Evolutionary conservation across 1,140 invertebrate species (phyloP), one percentile per base, ranked within the genome.

Genomic region (Papilio glaucus): DNA sequence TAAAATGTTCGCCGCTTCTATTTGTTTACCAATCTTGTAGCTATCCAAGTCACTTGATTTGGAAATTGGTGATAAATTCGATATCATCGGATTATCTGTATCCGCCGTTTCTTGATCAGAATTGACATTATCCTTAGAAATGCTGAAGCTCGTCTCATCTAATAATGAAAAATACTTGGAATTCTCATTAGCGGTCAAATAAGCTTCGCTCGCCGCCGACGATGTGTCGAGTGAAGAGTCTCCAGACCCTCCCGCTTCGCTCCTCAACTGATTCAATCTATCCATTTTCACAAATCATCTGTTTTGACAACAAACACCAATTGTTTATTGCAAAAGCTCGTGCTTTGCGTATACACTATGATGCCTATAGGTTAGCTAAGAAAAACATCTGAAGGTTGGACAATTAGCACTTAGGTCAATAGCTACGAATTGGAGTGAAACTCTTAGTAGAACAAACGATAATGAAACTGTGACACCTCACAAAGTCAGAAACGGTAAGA

Each of bases 341-440:
- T 65, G 73, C 72, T 72, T 39, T 45, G 68, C 73, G 72, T 76
- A 73, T 53, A 73, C 65, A 77, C 72, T 79, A 75, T 80, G 75
- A 79, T 62, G 71, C 65, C 78, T 76, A 77, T 71, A 80, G 67
- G 75, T 78, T 78, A 79, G 67, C 72, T 79, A 81, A 81, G 80
- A 78, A 85, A 89, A 88, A 84, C 82, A 88, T 85, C 79, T 86
- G 80, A 90, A 88, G 86, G 84, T 88, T 87, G 87, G 73, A 75
- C 85, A 90, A 91, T 92, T 91, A 90, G 79, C 88, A 90, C 89
- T 81, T 89, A 91, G 87, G 89, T 92, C 89, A 92, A 90, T 87
- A 90, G 82, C 85, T 89, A 85, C 79, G 84, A 86, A 89, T 83
- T 87, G 85, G 82, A 89, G 90, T 85, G 89, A 92, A 91, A 91